These are phyloP conservation scores for Drosophila longiperda DNA, from an alignment of 2,888 invertebrate species.

Conservation along the genomic window DNA sequence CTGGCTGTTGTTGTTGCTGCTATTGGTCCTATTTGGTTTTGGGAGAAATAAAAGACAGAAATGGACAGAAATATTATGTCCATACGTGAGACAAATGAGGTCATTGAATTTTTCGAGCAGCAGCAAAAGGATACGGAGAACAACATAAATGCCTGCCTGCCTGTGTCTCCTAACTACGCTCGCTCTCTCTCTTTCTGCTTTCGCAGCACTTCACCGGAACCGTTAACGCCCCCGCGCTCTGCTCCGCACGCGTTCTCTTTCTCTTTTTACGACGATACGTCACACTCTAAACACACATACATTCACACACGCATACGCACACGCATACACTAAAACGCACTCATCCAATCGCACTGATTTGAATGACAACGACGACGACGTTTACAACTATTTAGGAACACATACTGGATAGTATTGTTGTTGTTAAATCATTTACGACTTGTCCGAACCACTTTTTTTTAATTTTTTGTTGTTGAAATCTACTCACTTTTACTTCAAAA, in stretches of 20 bases:
- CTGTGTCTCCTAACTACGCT: slow-evolving; percentile 42
- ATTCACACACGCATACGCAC: slow-evolving; percentile 24
- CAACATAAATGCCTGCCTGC: slow-evolving; percentile 41
- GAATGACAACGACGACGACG: slow-evolving; percentile 68
- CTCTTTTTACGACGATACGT: slow-evolving; percentile 70
- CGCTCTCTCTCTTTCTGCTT: slow-evolving; percentile 32
- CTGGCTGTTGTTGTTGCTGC: slow-evolving; percentile 22
- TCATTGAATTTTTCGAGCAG: slow-evolving; percentile 74
- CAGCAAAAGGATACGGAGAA: slow-evolving; percentile 47
- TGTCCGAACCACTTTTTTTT: slow-evolving; percentile 10
- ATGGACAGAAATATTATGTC: slow-evolving; percentile 47
- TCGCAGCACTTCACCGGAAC: slow-evolving; percentile 58
- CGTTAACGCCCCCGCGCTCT: slow-evolving; percentile 61
- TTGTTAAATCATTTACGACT: slow-evolving; percentile 29
- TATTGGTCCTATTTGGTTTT: slow-evolving; percentile 47
- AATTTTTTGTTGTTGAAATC: slow-evolving; percentile 4
- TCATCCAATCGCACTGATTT: slow-evolving; percentile 64
- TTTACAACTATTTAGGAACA: slow-evolving; percentile 54
- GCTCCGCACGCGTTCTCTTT: slow-evolving; percentile 35
- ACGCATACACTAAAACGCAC: slow-evolving; percentile 39
- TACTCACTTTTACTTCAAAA: slow-evolving; percentile 65
- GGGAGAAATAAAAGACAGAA: slow-evolving; percentile 46
- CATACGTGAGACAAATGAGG: slow-evolving; percentile 77
- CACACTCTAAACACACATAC: slow-evolving; percentile 61
- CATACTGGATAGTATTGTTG: slow-evolving; percentile 15